Evolutionary conservation across 1,140 invertebrate genomes (phyloP).

Genomic region (Ceratina australensis): DNA sequence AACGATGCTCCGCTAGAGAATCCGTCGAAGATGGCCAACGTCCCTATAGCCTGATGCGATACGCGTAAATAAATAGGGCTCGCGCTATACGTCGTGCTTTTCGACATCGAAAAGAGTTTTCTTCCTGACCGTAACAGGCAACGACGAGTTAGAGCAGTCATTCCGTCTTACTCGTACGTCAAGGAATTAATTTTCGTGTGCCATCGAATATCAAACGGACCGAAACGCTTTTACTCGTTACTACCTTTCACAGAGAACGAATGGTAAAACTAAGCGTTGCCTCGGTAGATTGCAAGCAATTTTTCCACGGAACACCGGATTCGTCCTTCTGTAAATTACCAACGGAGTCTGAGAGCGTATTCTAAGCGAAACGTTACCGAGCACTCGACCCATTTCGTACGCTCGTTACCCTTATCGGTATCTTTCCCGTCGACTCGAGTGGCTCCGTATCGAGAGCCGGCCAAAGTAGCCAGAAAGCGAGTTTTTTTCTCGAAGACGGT

Average conservation of each 20-base stretch:
- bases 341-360: neutral
- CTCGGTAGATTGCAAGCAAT: too few species aligned
- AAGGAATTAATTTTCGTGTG: too few species aligned
- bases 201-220: too few species aligned
- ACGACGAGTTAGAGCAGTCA: too few species aligned
- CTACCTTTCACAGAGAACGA: too few species aligned
- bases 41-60: neutral
- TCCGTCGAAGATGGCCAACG: conserved; percentile 14
- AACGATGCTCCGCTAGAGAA: conserved; percentile 5
- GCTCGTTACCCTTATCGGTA: conserved; percentile 9
- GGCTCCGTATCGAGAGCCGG: neutral
- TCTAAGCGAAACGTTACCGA: neutral
- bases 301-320: too few species aligned
- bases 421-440: neutral
- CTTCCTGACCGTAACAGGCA: too few species aligned
- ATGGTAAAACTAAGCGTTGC: too few species aligned
- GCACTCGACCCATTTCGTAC: conserved; percentile 10
- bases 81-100: too few species aligned
- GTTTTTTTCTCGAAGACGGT: neutral
- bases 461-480: neutral
- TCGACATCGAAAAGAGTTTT: too few species aligned
- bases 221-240: too few species aligned
- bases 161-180: too few species aligned
- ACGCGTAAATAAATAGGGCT: conserved; percentile 26
- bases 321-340: neutral